phyloP scores from a whole-genome alignment of 2,888 invertebrate species.

The Pristionchus fissidentatus region DNA sequence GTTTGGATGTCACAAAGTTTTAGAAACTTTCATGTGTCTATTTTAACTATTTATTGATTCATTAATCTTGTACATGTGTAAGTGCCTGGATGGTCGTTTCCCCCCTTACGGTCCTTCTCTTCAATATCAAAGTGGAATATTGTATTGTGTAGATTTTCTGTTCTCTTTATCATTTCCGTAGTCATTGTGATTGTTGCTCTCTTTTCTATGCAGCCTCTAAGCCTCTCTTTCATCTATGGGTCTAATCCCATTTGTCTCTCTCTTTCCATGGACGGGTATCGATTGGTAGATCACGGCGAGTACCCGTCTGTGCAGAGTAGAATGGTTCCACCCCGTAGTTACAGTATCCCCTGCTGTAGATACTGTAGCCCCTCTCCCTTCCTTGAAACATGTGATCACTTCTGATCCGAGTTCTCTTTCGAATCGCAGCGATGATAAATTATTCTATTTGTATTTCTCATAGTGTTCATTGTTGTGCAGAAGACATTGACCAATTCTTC shows the following conservation, averaged over 20 bases:
- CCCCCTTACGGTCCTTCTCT: conserved; percentile 29
- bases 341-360: conserved; percentile 18
- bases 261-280: conserved; percentile 35
- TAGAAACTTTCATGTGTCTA: conserved; percentile 18
- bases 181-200: conserved; percentile 39
- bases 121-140: conserved; percentile 35
- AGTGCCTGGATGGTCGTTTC: conserved; percentile 22
- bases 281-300: not conserved
- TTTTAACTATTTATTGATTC: conserved; percentile 36
- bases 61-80: conserved; percentile 42
- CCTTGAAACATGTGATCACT: not conserved
- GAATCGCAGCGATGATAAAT: conserved; percentile 35
- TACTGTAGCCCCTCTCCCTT: not conserved
- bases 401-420: conserved; percentile 39
- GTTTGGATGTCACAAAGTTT: conserved; percentile 34
- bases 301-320: conserved; percentile 26
- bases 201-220: not conserved
- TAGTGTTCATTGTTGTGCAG: not conserved
- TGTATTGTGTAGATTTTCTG: not conserved
- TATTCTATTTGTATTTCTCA: too few relatives aligned
- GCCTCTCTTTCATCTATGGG: too few relatives aligned
- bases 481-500: conserved; percentile 8
- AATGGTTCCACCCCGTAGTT: not conserved
- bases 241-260: too few relatives aligned
- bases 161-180: conserved; percentile 3